Conservation (phyloP, 2,113 vertebrate species). For the Spea bombifrons region DNA sequence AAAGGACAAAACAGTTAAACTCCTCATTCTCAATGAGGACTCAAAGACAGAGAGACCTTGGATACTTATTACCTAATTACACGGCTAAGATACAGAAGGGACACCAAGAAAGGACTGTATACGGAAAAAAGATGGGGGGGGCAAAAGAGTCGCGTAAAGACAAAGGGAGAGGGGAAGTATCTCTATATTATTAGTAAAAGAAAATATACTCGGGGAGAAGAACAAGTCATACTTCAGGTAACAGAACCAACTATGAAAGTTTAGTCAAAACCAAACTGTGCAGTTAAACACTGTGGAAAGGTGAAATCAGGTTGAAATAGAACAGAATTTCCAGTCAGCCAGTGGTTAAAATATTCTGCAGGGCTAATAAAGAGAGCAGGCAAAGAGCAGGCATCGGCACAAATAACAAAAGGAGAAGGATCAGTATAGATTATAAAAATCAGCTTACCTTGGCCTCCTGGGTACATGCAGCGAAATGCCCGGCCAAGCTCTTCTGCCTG, state of each 20-base stretch:
- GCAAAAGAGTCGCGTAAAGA: neutral
- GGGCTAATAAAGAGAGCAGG: too few relatives aligned
- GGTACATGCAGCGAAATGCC: conserved; percentile 98
- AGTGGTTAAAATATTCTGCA: too few relatives aligned
- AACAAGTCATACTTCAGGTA: too few relatives aligned
- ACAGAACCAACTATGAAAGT: too few relatives aligned
- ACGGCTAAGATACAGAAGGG: neutral
- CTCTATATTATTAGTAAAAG: neutral
- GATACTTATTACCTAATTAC: neutral
- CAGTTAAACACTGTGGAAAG: too few relatives aligned
- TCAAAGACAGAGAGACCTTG: too few relatives aligned
- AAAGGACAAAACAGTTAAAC: conserved; percentile 54
- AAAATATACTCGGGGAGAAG: neutral
- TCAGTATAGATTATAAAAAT: neutral
- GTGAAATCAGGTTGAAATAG: too few relatives aligned
- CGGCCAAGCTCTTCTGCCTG: conserved; percentile 94
- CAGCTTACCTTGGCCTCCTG: conserved; percentile 89
- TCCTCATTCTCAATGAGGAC: neutral
- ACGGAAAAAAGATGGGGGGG: neutral
- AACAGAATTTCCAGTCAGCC: too few relatives aligned
- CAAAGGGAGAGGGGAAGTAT: neutral
- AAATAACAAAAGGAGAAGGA: neutral
- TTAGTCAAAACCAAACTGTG: too few relatives aligned
- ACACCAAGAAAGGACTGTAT: neutral
- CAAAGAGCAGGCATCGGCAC: too few relatives aligned